Evolutionary conservation across 2,888 invertebrate species (phyloP).

Genomic region (Eristalinus aeneus): DNA sequence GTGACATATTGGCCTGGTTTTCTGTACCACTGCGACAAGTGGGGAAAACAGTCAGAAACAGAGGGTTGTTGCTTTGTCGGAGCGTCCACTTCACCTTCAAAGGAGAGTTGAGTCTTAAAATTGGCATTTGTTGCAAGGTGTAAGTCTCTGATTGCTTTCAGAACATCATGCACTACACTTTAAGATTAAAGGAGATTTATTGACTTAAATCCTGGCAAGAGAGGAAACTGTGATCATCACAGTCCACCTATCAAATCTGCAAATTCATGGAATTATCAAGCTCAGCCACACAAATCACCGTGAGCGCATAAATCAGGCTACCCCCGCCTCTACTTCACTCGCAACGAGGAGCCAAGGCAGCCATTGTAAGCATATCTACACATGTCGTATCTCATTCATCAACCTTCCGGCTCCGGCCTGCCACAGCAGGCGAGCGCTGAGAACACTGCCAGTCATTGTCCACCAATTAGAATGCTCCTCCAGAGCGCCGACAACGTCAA

Average conservation of each 20-base stretch:
- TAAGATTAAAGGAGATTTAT: too few species aligned
- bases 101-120: background rate
- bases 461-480: background rate
- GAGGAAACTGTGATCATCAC: too few species aligned
- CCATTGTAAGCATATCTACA: background rate
- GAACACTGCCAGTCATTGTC: background rate
- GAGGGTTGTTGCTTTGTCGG: background rate
- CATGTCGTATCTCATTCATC: background rate
- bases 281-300: background rate
- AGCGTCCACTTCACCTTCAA: background rate
- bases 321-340: background rate
- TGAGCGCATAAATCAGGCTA: background rate
- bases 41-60: background rate
- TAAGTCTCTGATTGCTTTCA: too few species aligned
- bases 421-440: background rate
- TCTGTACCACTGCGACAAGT: background rate
- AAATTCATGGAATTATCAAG: background rate
- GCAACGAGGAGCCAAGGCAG: background rate
- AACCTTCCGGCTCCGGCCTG: background rate
- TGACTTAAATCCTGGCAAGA: too few species aligned
- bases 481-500: slow-evolving; percentile 5
- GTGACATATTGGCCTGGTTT: slow-evolving; percentile 1
- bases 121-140: background rate
- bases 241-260: background rate
- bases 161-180: too few species aligned